Evolutionary conservation across 1,140 invertebrate genomes (phyloP).

Genomic region (Liolophura sinensis): DNA sequence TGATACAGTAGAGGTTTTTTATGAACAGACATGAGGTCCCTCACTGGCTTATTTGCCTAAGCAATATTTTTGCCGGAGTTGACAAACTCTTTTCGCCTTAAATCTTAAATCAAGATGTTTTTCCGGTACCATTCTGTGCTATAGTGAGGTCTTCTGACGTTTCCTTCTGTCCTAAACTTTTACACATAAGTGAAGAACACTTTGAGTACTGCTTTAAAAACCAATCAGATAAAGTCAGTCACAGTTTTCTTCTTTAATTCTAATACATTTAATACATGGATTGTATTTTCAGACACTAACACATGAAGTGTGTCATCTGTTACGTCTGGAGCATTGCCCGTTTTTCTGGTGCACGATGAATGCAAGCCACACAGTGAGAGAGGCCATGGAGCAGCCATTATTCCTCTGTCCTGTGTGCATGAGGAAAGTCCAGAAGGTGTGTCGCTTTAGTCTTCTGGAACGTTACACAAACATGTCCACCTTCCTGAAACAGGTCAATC

Average conservation of each 20-base stretch:
- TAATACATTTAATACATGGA: background rate
- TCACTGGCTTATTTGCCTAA: too few relatives aligned
- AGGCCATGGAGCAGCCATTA: slow-evolving; percentile 39
- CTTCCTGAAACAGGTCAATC: slow-evolving; percentile 25
- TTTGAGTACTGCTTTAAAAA: background rate
- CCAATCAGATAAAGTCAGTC: too few relatives aligned
- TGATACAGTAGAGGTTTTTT: too few relatives aligned
- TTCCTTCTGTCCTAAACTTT: background rate
- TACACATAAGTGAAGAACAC: slow-evolving; percentile 2
- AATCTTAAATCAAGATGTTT: too few relatives aligned
- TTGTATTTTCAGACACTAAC: slow-evolving; percentile 27
- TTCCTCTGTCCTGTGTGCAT: slow-evolving; percentile 50
- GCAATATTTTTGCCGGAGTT: too few relatives aligned
- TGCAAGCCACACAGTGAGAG: slow-evolving; percentile 36
- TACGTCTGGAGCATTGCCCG: slow-evolving; percentile 43
- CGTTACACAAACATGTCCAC: slow-evolving; percentile 27
- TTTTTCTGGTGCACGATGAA: slow-evolving; percentile 50
- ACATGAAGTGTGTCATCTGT: slow-evolving; percentile 46
- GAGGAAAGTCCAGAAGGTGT: slow-evolving; percentile 40
- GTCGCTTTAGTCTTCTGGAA: slow-evolving; percentile 34
- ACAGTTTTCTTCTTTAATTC: slow-evolving; percentile 3
- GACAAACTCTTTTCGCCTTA: too few relatives aligned
- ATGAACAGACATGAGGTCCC: too few relatives aligned
- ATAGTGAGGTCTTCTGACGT: too few relatives aligned
- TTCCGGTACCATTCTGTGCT: too few relatives aligned